A percentile compares a stretch with the other conserved stretches of the same genome.
phyloP scores from a whole-genome alignment of 2,797 vertebrate species.

The Takifugu rubripes region DNA sequence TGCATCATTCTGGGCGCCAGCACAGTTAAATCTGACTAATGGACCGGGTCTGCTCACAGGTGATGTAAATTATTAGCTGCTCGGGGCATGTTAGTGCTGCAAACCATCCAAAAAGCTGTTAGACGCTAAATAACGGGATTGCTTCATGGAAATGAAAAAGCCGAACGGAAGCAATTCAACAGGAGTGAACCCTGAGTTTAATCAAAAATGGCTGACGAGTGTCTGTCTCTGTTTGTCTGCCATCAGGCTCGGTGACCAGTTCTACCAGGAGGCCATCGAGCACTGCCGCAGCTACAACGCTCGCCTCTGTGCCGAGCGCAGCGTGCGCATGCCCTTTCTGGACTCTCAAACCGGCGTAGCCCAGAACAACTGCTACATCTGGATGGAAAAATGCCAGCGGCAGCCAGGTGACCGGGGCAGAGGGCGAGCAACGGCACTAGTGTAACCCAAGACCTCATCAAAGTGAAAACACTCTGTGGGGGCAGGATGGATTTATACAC shows the following conservation, averaged over 20 bases:
- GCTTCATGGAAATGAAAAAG: background rate
- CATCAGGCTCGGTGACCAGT: conserved; percentile 91
- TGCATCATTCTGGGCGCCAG: background rate
- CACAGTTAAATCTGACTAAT: background rate
- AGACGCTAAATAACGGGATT: conserved; percentile 7
- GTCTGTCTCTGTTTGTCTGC: conserved; percentile 18
- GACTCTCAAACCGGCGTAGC: conserved; percentile 95
- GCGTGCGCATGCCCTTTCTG: conserved; percentile 92
- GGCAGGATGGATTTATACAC: background rate
- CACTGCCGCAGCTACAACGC: conserved; percentile 97
- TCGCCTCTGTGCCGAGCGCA: conserved; percentile 90
- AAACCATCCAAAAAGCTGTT: conserved; percentile 19
- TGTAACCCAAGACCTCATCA: no score
- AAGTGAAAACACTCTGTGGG: no score
- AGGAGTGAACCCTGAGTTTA: background rate
- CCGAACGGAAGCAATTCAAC: background rate
- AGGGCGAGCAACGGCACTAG: no score
- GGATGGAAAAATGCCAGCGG: conserved; percentile 96
- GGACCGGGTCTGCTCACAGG: conserved; percentile 7
- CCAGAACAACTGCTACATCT: conserved; percentile 99
- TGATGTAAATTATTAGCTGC: conserved; percentile 19
- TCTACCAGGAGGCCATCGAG: conserved; percentile 95
- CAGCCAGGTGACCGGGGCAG: conserved; percentile 80
- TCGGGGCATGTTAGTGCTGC: conserved; percentile 13
- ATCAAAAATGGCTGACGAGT: background rate